Base-by-base conservation (phyloP, 2,113 vertebrate species). In the Polypterus senegalus region DNA sequence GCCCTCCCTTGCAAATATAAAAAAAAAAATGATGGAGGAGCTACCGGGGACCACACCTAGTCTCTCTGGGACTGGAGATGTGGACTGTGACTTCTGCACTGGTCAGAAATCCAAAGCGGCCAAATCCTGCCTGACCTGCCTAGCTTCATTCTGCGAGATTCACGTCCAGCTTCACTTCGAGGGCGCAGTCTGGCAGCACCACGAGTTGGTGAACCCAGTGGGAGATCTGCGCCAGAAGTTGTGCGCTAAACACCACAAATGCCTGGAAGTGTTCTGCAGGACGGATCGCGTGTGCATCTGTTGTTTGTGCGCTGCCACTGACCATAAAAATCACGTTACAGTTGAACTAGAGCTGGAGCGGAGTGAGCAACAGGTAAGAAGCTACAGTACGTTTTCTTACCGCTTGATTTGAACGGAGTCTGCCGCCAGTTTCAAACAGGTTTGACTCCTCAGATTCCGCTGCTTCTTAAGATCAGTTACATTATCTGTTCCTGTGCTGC, bases 81-180 rank as follows among this genome's bases (percentile, higher is more conserved):
- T 67, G 55, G 49, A 61, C 61, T 71, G 70, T n/a, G 64, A 66
- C 9, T 61, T 65, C 47, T 71, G 70, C 48, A 4, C 54, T 0
- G 66, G 10, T 1, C 6, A 7, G 45, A 49, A 47, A 3, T 0
- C 3, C 0, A 7, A 9, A 0, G 68, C 76, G 0, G 57, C 73
- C 1, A 76, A 72, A 70, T 81, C 78, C 1, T 83, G 80, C 43
- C 56, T 77, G 10, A 48, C 65, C 7, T 82, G 80, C 58, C 68
- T 65, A 61, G 10, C 3, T 8, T 81, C 80, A 1, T 83, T 76
- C 64, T 82, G 81, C 61, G 44, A 46, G 44, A 47, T 2, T 8
- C 70, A 72, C 65, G 44, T 70, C 9, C 11, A 46, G 54, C 65
- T 63, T 1, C 70, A 72, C 63, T 58, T 56, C 6, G n/a, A 47